phyloP scores from a whole-genome alignment of 2,888 invertebrate species.

The Dromius quadrimaculatus region DNA sequence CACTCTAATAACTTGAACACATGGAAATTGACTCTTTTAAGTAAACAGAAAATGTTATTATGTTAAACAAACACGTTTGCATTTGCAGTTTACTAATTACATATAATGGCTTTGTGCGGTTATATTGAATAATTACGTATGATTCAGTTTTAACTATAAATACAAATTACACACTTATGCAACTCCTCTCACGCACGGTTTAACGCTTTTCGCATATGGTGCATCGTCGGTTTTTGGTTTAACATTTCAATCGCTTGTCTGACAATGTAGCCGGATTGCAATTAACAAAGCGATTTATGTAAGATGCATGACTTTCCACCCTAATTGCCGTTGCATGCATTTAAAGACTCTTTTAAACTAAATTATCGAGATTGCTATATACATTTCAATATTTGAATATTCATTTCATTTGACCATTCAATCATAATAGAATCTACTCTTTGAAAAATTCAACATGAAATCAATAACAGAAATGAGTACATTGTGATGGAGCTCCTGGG shows the following conservation, averaged over 20 bases:
- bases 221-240: slow-evolving; percentile 1
- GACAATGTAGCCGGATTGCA: background rate
- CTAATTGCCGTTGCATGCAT: too few species aligned
- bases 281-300: slow-evolving; percentile 37
- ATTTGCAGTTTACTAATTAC: slow-evolving; percentile 31
- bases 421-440: too few species aligned
- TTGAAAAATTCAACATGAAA: too few species aligned
- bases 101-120: slow-evolving; percentile 28
- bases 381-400: too few species aligned
- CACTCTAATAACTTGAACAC: slow-evolving; percentile 14
- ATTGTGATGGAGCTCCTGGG: too few species aligned
- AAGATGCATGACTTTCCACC: too few species aligned
- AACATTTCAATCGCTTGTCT: background rate
- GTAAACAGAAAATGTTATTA: slow-evolving; percentile 28
- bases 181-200: slow-evolving; percentile 27
- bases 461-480: too few species aligned
- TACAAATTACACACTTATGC: slow-evolving; percentile 37
- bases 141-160: slow-evolving; percentile 36
- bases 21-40: slow-evolving; percentile 34
- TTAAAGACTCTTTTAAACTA: too few species aligned
- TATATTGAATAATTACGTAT: slow-evolving; percentile 36
- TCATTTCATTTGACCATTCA: too few species aligned
- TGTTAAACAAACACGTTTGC: slow-evolving; percentile 30
- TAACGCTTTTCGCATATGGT: slow-evolving; percentile 33
- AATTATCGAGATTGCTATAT: too few species aligned